Evolutionary conservation across 2,888 invertebrate species (phyloP), one percentile per base, ranked within the genome.

Genomic region (Bombyx huttoni): DNA sequence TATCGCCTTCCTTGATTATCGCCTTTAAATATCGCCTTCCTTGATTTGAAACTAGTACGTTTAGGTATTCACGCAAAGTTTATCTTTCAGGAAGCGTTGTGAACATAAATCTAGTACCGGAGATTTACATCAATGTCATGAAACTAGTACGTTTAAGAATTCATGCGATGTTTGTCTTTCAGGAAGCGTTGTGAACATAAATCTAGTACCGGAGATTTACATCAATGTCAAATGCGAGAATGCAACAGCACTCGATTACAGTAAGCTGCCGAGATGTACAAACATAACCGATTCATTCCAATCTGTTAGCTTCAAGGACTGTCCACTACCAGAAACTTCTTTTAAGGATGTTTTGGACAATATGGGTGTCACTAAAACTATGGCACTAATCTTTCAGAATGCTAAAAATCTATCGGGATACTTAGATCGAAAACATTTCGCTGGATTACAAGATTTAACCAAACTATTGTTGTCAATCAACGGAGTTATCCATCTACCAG

Each of bases 381-480:
- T 89, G 90, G 81, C 89, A 7, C 67, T 92, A 34, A 84, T 90
- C 65, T 91, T 90, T 58, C 87, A 89, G 68, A 89, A 87, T 54
- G 79, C 84, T 14, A 83, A 79, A 48, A 90, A 91, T 57, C 72
- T 90, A 49, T 86, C 90, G 33, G 89, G 89, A 57, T 89, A 89
- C 58, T 81, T 93, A 46, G 85, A 89, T 34, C 89, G 89, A 48
- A 82, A 87, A 54, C 92, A 92, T 65, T 87, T 94, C 53, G 75
- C 82, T 3, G 91, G 91, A 34, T 77, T 93, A 50, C 78, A 88
- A 54, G 87, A 89, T 58, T 70, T 85, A 49, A 89, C 89, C 1
- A 87, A 89, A 51, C 71, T 94, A 51, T 77, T 90, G 13, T 75
- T 94, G 3, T 89, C 90, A 10, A 89, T 90, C 47, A 93, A 93